Conservation (phyloP, 2,797 vertebrate species). For the Centropyge bicolor region DNA sequence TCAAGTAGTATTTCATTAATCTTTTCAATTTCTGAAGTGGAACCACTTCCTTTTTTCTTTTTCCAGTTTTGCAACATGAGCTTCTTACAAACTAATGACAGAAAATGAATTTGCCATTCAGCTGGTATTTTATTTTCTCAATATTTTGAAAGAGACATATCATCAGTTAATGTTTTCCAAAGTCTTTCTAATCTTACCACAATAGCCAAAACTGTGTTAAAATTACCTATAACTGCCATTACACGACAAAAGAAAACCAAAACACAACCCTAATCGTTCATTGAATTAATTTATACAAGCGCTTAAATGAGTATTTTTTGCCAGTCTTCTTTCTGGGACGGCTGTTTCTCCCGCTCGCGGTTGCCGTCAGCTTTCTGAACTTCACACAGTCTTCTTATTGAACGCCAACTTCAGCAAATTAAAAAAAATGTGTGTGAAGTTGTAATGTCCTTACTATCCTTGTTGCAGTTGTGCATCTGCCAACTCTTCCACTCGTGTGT, state of each 20-base stretch:
- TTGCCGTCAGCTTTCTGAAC: slow-evolving; percentile 36
- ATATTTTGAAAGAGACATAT: too few species aligned
- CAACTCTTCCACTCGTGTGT: slow-evolving; percentile 43
- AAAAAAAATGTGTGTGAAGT: slow-evolving; percentile 48
- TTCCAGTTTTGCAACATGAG: too few species aligned
- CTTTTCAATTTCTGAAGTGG: too few species aligned
- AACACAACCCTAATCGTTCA: not conserved
- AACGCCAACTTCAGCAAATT: slow-evolving; percentile 52
- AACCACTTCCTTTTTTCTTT: too few species aligned
- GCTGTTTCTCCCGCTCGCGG: slow-evolving; percentile 8
- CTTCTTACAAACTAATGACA: too few species aligned
- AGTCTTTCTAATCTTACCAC: too few species aligned
- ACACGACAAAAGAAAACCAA: slow-evolving; percentile 7
- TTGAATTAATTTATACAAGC: not conserved
- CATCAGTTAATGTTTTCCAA: too few species aligned
- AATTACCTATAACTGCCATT: not conserved
- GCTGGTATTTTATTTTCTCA: too few species aligned
- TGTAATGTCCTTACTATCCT: slow-evolving; percentile 53
- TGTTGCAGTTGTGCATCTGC: slow-evolving; percentile 58
- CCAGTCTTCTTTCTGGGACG: not conserved
- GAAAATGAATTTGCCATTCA: too few species aligned
- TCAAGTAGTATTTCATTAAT: too few species aligned
- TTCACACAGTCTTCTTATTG: slow-evolving; percentile 29
- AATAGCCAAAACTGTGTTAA: too few species aligned
- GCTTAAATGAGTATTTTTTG: not conserved